Evolutionary conservation across 2,888 invertebrate genomes (phyloP), one percentile per base, ranked within the genome.

Genomic region (Hydroisotoma schaefferi): DNA sequence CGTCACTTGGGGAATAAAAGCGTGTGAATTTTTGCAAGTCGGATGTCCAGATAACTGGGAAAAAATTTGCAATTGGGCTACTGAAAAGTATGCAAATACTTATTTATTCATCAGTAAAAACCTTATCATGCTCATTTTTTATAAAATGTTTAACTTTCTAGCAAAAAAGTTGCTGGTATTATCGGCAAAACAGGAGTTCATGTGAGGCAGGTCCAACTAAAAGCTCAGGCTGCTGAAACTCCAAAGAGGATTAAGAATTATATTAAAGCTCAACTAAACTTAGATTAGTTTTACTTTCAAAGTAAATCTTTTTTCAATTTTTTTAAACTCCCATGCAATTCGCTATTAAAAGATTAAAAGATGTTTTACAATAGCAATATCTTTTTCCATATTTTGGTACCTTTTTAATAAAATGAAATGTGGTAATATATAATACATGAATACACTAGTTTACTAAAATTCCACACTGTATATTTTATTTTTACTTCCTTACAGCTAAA

Each of bases 11-110:
- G 71, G 59, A 0, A 55, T 56, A 28, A 55, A 44, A 23, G 71
- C 71, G 1, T 62, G 63, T 44, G 40, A 47, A 23, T 71, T 65
- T 43, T 33, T 71, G 6, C 61, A 55, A 38, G 68, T 69, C 1
- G 59, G 59, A 10, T 53, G 64, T 55, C 71, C 71, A 3, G 55
- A 60, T 5, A 69, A 71, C 44, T 71, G 69, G 69, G 65, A 66
- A 25, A 66, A 65, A 63, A 48, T 69, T 26, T 54, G 61, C 33
- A 49, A 60, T 25, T 71, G 68, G 69, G 67, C 69, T n/a, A 54
- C 58, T 10, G 57, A 63, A 55, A 67, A 68, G 69, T 63, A 25
- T 28, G 49, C 5, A 3, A 27, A 33, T 28, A n/a, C n/a, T n/a
- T n/a, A n/a, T n/a, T n/a, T n/a, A n/a, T n/a, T 33, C 10, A 33